A percentile compares a stretch with the other conserved stretches of the same genome.
Conservation (phyloP, 2,113 vertebrate species). For the Irena cyanogastra region DNA sequence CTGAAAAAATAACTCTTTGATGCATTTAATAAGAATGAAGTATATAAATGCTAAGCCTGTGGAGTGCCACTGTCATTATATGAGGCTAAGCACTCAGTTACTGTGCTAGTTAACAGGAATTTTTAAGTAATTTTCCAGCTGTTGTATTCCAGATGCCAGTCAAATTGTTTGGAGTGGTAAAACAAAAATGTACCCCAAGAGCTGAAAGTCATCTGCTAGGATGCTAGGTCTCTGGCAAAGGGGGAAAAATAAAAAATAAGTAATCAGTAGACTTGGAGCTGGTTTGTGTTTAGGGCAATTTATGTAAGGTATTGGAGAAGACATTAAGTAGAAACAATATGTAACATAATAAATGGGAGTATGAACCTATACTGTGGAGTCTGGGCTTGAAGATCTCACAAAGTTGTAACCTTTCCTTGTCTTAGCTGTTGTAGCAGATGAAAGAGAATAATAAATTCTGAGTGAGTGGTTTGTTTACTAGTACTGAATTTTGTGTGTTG, state of each 20-base stretch:
- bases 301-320: not conserved
- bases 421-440: not conserved
- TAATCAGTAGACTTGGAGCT: not conserved
- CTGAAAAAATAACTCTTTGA: not conserved
- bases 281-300: not conserved
- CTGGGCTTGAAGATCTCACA: not conserved
- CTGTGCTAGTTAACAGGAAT: not conserved
- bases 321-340: not conserved
- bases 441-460: not conserved
- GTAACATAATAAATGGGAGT: not conserved
- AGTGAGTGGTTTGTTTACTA: not conserved
- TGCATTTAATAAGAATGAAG: not conserved
- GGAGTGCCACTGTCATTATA: not conserved
- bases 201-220: not conserved
- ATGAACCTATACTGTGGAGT: not conserved
- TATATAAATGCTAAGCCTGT: not conserved
- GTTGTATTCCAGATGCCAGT: not conserved
- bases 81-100: not conserved
- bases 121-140: not conserved
- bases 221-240: not conserved
- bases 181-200: not conserved
- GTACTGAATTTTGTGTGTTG: not conserved
- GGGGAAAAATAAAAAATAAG: not conserved
- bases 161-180: not conserved
- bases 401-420: not conserved